A percentile compares a stretch with the other conserved stretches of the same genome.
Conservation (phyloP, 2,797 vertebrate genomes). For the Pygocentrus nattereri region DNA sequence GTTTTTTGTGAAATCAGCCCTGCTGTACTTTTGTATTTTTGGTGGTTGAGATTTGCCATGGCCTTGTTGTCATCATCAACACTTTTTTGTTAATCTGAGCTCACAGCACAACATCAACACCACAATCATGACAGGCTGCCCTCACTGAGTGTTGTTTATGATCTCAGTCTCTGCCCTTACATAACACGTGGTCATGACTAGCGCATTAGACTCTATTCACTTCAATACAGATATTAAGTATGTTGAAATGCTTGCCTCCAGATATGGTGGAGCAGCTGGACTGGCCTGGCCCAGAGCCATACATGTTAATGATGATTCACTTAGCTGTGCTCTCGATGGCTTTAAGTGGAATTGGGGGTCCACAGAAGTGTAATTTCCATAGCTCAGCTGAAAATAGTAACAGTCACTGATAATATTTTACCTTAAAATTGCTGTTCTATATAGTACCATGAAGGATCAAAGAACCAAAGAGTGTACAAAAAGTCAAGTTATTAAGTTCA, state of each 20-base stretch:
- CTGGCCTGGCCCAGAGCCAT: slow-evolving; percentile 36
- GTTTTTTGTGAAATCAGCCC: background rate
- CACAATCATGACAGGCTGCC: background rate
- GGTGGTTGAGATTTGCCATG: background rate
- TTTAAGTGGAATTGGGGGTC: slow-evolving; percentile 26
- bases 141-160: background rate
- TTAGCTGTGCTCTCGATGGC: slow-evolving; percentile 28
- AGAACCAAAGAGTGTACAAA: too few species aligned
- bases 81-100: background rate
- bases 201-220: slow-evolving; percentile 6
- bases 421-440: background rate
- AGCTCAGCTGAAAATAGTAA: slow-evolving; percentile 44
- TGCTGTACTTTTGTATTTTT: background rate
- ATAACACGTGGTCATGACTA: slow-evolving; percentile 26
- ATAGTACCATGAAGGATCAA: too few species aligned
- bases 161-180: background rate
- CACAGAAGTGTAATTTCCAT: slow-evolving; percentile 15
- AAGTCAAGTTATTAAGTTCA: too few species aligned
- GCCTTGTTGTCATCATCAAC: slow-evolving; percentile 17
- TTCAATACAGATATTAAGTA: slow-evolving; percentile 35
- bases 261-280: background rate
- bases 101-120: background rate
- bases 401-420: background rate
- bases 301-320: slow-evolving; percentile 32
- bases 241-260: slow-evolving; percentile 25